These are phyloP conservation scores for Neoniphon sammara DNA, from an alignment of 2,797 vertebrate genomes.

Conservation along the genomic window DNA sequence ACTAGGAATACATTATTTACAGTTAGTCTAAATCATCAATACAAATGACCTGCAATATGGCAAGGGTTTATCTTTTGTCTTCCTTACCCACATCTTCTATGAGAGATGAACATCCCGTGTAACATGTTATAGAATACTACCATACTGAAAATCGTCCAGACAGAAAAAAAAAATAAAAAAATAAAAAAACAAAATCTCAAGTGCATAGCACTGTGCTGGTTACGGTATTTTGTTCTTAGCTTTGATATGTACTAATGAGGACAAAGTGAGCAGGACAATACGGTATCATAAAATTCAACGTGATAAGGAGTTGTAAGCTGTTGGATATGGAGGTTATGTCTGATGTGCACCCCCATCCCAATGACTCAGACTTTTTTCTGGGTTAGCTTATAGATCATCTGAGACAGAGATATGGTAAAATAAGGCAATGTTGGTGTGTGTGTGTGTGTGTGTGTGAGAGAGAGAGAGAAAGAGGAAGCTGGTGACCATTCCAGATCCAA, in stretches of 20 bases:
- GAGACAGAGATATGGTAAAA: slow-evolving; percentile 32
- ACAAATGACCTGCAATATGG: slow-evolving; percentile 16
- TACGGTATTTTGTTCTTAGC: not conserved
- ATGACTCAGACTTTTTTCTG: slow-evolving; percentile 16
- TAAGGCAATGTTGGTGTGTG: slow-evolving; percentile 49
- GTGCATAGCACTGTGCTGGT: not conserved
- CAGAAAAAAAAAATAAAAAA: too few relatives aligned
- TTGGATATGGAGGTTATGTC: not conserved
- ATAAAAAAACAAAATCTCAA: not conserved
- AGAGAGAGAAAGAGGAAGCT: not conserved
- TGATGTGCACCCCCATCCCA: not conserved
- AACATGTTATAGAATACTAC: too few relatives aligned
- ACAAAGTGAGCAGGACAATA: slow-evolving; percentile 4
- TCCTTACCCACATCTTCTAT: slow-evolving; percentile 5
- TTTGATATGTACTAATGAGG: slow-evolving; percentile 22
- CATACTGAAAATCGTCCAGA: not conserved
- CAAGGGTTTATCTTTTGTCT: not conserved
- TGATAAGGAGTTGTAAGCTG: not conserved
- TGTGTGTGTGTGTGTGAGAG: too few relatives aligned
- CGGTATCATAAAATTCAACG: not conserved
- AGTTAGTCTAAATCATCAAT: slow-evolving; percentile 36
- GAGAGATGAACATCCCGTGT: not conserved
- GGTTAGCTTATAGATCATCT: slow-evolving; percentile 27
- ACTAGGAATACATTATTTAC: slow-evolving; percentile 63
- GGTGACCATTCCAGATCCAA: slow-evolving; percentile 25